These are phyloP conservation scores for Brachyptera putata DNA, from an alignment of 2,888 invertebrate species.

Conservation along the genomic window DNA sequence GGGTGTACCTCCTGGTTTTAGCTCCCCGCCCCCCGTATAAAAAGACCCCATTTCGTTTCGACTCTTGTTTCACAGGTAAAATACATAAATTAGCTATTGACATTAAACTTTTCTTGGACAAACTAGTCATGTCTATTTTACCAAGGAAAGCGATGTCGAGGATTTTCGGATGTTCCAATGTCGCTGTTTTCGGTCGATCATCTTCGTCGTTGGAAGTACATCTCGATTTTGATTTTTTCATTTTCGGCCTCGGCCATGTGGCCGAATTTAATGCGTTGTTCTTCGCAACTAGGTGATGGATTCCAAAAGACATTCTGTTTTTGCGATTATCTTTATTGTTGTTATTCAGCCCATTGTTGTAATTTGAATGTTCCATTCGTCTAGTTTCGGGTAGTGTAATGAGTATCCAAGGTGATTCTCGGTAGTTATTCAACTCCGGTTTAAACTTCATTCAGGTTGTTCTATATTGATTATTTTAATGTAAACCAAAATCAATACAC, in stretches of 20 bases:
- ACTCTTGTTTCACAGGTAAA: slow-evolving; percentile 38
- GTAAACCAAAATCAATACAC: no score
- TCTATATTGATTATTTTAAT: no score
- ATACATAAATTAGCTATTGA: slow-evolving; percentile 44
- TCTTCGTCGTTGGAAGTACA: neutral
- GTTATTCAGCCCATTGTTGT: neutral
- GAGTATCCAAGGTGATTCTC: slow-evolving; percentile 4
- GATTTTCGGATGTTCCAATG: slow-evolving; percentile 52
- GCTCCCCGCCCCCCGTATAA: neutral
- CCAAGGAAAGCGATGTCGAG: slow-evolving; percentile 50
- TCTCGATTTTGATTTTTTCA: neutral
- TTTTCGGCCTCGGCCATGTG: slow-evolving; percentile 25
- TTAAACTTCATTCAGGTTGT: neutral
- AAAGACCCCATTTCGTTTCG: slow-evolving; percentile 12
- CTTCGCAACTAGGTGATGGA: slow-evolving; percentile 1
- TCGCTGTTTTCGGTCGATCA: slow-evolving; percentile 52
- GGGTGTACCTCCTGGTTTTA: neutral
- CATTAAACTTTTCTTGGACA: slow-evolving; percentile 51
- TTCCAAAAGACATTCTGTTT: neutral
- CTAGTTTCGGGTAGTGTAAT: slow-evolving; percentile 3
- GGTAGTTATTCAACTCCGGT: neutral
- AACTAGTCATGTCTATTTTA: slow-evolving; percentile 55
- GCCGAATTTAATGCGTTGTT: slow-evolving; percentile 16
- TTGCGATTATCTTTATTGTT: neutral
- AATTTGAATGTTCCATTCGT: neutral